Conservation (phyloP, 2,888 invertebrate genomes). For the Malachius bipustulatus region DNA sequence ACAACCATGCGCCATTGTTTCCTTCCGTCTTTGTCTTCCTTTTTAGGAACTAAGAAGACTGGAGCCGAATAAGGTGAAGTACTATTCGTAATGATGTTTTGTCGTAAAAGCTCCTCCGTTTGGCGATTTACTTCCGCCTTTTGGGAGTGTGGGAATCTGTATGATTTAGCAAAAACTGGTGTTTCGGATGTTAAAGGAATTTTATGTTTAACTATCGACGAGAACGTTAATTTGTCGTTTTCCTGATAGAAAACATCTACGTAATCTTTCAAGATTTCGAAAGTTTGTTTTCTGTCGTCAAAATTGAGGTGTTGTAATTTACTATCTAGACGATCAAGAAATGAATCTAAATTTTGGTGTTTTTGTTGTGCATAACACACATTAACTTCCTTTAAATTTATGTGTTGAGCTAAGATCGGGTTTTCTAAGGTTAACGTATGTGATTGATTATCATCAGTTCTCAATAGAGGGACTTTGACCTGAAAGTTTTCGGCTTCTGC, state of each 20-base stretch:
- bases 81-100: background rate
- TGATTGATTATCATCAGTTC: background rate
- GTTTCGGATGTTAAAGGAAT: background rate
- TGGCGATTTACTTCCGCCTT: background rate
- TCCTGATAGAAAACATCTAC: background rate
- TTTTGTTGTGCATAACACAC: background rate
- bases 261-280: background rate
- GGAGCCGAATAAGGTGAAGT: slow-evolving; percentile 1
- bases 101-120: background rate
- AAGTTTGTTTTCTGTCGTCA: background rate
- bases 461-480: background rate
- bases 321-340: background rate
- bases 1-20: slow-evolving; percentile 5
- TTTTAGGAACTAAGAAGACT: slow-evolving; percentile 4
- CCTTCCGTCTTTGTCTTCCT: background rate
- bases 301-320: background rate
- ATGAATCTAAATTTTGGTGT: background rate
- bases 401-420: background rate
- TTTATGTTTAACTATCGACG: background rate
- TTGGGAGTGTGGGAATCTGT: background rate
- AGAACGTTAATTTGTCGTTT: slow-evolving; percentile 1
- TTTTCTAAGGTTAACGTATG: background rate
- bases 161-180: background rate
- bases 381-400: background rate
- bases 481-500: background rate